Base-by-base conservation (phyloP, 2,113 vertebrate species). In the Chaetops frenatus region DNA sequence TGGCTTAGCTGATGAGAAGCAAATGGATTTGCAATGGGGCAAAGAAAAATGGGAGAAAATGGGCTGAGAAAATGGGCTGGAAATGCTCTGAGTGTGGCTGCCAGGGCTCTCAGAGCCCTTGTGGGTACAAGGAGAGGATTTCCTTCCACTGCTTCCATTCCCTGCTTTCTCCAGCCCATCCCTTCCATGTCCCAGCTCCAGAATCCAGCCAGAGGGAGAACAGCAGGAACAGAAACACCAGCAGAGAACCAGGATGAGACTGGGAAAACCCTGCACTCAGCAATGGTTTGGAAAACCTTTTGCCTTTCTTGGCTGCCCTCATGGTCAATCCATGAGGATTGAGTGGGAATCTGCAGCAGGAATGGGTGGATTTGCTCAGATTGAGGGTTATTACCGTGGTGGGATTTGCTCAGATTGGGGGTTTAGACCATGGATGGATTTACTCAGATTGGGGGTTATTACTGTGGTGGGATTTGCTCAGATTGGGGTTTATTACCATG, bases 261-360 rank as follows among this genome's bases (percentile, higher is more conserved):
- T 50, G 47, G 65, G 27, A 16, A 10, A 36, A 24, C 1, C 2
- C 50, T 51, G 62, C 5, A 1, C 72, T 13, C 47, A 33, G 2
- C 31, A 10, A 44, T 2, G 38, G 18, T 9, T 54, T 71, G 62
- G 67, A 44, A 67, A 76, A 29, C 9, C 15, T 60, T 72, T 35
- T 38, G 21, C 18, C 12, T 11, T 11, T 44, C 42, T n/a, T 71
- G 67, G 67, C 62, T 93, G 62, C 62, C 36, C 10, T 11, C 45
- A 1, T 1, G 31, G 54, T 22, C 48, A 54, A 1, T 18, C 1
- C 38, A 28, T 21, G 38, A 24, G 28, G 20, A 74, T 10, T 1
- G 6, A 17, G 42, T 2, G 38, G 28, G 19, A 36, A 23, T 24
- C 11, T 9, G 51, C 38, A 33, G 17, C 7, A 11, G 25, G 51